These are phyloP conservation scores for Lethocerus indicus DNA, from an alignment of 1,140 invertebrate genomes.

Conservation along the genomic window DNA sequence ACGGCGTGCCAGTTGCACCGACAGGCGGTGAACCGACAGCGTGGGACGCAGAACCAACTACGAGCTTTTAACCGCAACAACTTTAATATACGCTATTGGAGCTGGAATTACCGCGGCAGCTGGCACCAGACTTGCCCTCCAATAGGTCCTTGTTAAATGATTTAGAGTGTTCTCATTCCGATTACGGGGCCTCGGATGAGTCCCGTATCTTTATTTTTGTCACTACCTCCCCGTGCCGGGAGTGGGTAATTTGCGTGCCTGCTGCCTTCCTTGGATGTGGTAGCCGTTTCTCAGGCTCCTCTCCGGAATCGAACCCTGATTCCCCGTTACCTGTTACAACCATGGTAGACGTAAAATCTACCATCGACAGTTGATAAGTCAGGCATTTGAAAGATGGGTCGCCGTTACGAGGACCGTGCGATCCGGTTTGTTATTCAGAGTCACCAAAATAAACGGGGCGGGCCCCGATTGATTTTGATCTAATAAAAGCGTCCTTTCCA, in stretches of 20 bases:
- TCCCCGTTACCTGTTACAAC: conserved; percentile 62
- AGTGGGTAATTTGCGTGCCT: conserved; percentile 77
- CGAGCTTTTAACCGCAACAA: conserved; percentile 65
- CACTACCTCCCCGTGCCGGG: conserved; percentile 59
- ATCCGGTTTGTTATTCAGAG: conserved; percentile 64
- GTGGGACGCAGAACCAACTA: conserved; percentile 48
- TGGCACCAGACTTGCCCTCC: too few species aligned
- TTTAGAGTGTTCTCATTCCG: too few species aligned
- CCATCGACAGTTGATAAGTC: conserved; percentile 75
- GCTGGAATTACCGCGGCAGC: conserved; percentile 83
- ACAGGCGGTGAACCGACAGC: conserved; percentile 36
- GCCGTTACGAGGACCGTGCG: conserved; percentile 51
- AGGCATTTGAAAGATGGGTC: conserved; percentile 74
- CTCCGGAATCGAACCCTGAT: conserved; percentile 48
- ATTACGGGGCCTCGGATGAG: conserved; percentile 56
- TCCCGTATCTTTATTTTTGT: conserved; percentile 75
- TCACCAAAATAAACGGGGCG: conserved; percentile 55
- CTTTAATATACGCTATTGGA: conserved; percentile 79
- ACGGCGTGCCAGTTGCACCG: conserved; percentile 26
- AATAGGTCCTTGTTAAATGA: too few species aligned
- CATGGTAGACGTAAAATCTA: conserved; percentile 60
- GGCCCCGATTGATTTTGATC: too few species aligned
- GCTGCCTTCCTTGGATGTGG: conserved; percentile 84
- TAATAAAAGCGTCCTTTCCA: too few species aligned
- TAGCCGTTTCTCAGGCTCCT: conserved; percentile 82